A percentile compares a stretch with the other conserved stretches of the same genome.
phyloP scores from a whole-genome alignment of 2,888 invertebrate genomes.

The Leucozona laternaria region DNA sequence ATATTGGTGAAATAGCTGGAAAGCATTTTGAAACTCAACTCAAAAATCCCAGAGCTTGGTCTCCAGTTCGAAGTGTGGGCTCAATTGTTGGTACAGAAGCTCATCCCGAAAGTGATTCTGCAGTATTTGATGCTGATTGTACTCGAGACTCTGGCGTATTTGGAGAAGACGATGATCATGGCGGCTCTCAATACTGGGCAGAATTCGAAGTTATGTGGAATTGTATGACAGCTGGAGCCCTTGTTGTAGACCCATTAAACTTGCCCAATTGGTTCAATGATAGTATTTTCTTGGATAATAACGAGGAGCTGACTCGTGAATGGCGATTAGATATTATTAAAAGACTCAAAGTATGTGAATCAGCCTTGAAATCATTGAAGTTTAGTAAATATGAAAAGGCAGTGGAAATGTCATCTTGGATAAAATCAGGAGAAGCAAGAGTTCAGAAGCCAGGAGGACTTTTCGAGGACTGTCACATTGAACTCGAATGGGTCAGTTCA shows the following conservation, averaged over 20 bases:
- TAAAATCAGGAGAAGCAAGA: slow-evolving; percentile 92
- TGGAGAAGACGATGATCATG: slow-evolving; percentile 89
- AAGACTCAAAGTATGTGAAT: slow-evolving; percentile 86
- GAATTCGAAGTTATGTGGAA: slow-evolving; percentile 93
- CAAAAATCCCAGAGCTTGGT: slow-evolving; percentile 94
- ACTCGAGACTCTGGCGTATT: slow-evolving; percentile 90
- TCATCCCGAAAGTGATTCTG: slow-evolving; percentile 93
- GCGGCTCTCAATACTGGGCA: slow-evolving; percentile 89
- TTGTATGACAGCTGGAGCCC: slow-evolving; percentile 92
- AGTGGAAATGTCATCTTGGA: slow-evolving; percentile 93
- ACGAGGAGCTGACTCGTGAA: slow-evolving; percentile 88
- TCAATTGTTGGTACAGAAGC: slow-evolving; percentile 93
- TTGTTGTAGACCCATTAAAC: slow-evolving; percentile 89
- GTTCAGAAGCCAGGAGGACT: slow-evolving; percentile 85
- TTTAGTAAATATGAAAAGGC: slow-evolving; percentile 89
- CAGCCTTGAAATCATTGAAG: slow-evolving; percentile 84
- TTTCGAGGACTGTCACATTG: slow-evolving; percentile 91
- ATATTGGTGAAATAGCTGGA: slow-evolving; percentile 85
- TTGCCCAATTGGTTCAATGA: slow-evolving; percentile 92
- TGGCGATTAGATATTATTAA: slow-evolving; percentile 91
- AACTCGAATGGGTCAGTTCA: slow-evolving; percentile 91
- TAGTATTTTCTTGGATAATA: slow-evolving; percentile 83
- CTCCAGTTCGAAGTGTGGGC: slow-evolving; percentile 94
- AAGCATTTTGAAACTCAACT: slow-evolving; percentile 89
- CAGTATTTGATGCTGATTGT: slow-evolving; percentile 90